phyloP scores from a whole-genome alignment of 2,113 vertebrate species.

The Cyprichromis sp. region DNA sequence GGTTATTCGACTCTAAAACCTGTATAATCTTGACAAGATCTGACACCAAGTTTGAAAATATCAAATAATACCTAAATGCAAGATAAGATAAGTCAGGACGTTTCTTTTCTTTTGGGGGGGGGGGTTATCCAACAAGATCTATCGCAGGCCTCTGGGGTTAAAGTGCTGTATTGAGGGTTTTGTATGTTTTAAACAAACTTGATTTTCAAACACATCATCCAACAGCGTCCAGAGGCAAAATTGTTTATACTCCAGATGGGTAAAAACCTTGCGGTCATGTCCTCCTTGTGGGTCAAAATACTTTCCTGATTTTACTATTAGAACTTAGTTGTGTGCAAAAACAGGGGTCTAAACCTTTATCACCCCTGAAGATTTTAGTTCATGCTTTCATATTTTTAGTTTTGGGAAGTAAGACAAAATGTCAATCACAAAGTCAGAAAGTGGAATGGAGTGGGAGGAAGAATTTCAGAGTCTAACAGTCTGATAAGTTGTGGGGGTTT shows the following conservation, averaged over 20 bases:
- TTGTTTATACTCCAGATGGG: not conserved
- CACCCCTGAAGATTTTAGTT: not conserved
- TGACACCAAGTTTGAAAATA: not conserved
- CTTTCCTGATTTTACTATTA: not conserved
- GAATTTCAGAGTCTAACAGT: not conserved
- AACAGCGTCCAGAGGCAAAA: not conserved
- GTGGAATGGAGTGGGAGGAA: not conserved
- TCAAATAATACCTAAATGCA: not conserved
- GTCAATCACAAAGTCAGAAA: not conserved
- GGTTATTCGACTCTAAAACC: not conserved
- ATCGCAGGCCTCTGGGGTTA: not conserved
- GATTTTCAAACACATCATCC: not conserved
- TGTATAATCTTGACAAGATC: not conserved
- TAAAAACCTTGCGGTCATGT: not conserved
- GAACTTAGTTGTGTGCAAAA: not conserved
- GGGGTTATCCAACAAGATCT: not conserved
- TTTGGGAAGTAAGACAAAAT: not conserved
- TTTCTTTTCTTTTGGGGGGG: not conserved
- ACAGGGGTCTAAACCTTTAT: not conserved
- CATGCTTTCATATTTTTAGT: not conserved
- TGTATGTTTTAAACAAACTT: not conserved
- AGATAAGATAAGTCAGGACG: not conserved
- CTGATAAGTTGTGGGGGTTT: fast-evolving
- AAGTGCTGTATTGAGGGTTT: not conserved
- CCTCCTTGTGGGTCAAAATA: not conserved